These are phyloP conservation scores for Leiothrix lutea DNA, from an alignment of 2,113 vertebrate genomes.

Conservation along the genomic window DNA sequence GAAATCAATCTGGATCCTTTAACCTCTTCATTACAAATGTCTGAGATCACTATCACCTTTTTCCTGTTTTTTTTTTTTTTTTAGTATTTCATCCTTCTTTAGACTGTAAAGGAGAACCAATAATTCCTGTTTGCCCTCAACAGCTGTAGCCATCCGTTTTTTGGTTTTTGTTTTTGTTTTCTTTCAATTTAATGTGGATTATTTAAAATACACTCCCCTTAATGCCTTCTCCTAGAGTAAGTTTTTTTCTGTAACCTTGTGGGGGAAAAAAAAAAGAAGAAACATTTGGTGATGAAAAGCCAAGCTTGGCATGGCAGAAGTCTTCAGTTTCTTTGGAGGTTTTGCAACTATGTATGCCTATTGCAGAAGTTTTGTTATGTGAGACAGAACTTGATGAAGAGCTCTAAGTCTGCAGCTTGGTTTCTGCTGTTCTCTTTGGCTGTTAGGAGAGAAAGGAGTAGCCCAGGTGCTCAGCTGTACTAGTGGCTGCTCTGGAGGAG, in stretches of 20 bases:
- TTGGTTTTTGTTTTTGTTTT: not conserved
- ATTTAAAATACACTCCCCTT: not conserved
- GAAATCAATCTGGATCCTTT: not conserved
- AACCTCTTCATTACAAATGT: not conserved
- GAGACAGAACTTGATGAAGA: not conserved
- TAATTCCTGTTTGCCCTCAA: not conserved
- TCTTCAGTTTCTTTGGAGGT: not conserved
- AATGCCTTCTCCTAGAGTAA: not conserved
- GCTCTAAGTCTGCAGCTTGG: not conserved
- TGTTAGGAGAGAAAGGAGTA: not conserved
- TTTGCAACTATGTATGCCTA: fast-evolving
- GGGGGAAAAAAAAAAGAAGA: no score
- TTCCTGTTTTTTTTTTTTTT: not conserved
- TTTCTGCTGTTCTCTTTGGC: not conserved
- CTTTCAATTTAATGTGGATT: fast-evolving
- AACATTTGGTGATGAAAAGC: not conserved
- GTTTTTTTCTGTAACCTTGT: not conserved
- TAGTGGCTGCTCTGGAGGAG: not conserved
- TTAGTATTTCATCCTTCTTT: not conserved
- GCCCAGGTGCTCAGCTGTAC: not conserved
- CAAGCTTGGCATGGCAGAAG: not conserved
- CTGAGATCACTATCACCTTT: not conserved
- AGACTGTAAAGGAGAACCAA: not conserved
- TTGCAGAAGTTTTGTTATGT: not conserved
- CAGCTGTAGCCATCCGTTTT: not conserved